Evolutionary conservation across 2,797 vertebrate genomes (phyloP), one percentile per base, ranked within the genome.

Genomic region (Melanogrammus aeglefinus): DNA sequence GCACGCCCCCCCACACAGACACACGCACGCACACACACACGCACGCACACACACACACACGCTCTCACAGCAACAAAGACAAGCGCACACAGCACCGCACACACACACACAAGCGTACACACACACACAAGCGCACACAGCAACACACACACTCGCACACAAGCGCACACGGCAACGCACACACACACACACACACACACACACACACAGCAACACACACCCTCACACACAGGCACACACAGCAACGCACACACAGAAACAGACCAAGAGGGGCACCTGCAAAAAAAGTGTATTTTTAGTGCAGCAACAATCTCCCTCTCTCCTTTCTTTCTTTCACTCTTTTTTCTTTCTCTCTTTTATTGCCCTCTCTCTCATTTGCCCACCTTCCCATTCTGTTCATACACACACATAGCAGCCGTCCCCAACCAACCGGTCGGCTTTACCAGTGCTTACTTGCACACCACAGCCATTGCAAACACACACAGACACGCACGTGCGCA

Each of bases 251-350:
- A 57, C 47, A 57, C 47, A 57, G 16, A 57, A 16, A 21, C 47
- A 57, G 16, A 57, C 16, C 36, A 38, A 38, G 36, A 38, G 36
- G 36, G 36, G 21, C 51, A 21, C 51, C 4, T 0, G 21, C 51
- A n/a, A 41, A 41, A 10, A 13, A 75, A 78, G 63, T 69, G 80
- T 81, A 31, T 70, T 70, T 70, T 39, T 72, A 71, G 38, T 57
- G 6, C 21, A 29, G 72, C n/a, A 83, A 73, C 75, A 79, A 76
- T 77, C 18, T 78, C 21, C 10, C 36, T 66, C 71, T 3, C 57
- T 24, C n/a, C 57, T 27, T 27, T 66, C 57, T 66, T 6, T 66
- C 57, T 66, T 6, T 66, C n/a, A 10, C 57, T 77, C 18, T 78
- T 18, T 14, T 66, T 29, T 4, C n/a, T 27, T 21, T 66, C n/a